These are phyloP conservation scores for Paedocypris sp. DNA, from an alignment of 2,113 vertebrate species.

Conservation along the genomic window DNA sequence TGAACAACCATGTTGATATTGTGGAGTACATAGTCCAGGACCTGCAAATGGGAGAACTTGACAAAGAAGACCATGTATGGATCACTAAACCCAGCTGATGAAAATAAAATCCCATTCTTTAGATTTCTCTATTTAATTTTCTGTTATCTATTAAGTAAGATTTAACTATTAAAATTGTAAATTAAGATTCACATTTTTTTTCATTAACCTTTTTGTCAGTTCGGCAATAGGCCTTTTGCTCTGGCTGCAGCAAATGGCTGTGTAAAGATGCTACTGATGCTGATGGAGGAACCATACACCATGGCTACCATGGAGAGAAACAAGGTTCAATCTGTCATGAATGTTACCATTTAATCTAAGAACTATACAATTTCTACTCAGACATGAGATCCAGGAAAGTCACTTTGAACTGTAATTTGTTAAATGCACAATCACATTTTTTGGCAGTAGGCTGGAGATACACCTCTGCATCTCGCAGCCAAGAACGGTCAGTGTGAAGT, in stretches of 20 bases:
- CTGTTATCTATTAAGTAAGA: too few relatives aligned
- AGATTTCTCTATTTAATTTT: too few relatives aligned
- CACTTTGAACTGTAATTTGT: conserved; percentile 10
- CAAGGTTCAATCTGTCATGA: conserved; percentile 52
- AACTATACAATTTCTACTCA: too few relatives aligned
- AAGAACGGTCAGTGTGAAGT: conserved; percentile 64
- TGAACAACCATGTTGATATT: conserved; percentile 71
- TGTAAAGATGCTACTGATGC: conserved; percentile 63
- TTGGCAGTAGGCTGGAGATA: conserved; percentile 68
- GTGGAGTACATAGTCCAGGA: conserved; percentile 76
- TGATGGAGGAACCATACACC: conserved; percentile 59
- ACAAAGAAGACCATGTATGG: conserved; percentile 67
- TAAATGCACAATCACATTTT: too few relatives aligned
- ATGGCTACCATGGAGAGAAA: conserved; percentile 74
- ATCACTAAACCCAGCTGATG: neutral
- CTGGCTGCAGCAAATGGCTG: conserved; percentile 72
- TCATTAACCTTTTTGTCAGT: conserved; percentile 66
- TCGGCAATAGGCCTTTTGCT: conserved; percentile 69
- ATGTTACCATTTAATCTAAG: too few relatives aligned
- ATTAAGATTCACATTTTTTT: too few relatives aligned
- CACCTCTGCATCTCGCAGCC: conserved; percentile 77
- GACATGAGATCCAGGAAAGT: too few relatives aligned
- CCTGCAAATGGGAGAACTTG: conserved; percentile 73
- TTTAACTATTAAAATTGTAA: too few relatives aligned
- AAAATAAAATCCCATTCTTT: neutral